Evolutionary conservation across 1,140 invertebrate genomes (phyloP), one percentile per base, ranked within the genome.

Genomic region (Aphelenchoides fujianensis): DNA sequence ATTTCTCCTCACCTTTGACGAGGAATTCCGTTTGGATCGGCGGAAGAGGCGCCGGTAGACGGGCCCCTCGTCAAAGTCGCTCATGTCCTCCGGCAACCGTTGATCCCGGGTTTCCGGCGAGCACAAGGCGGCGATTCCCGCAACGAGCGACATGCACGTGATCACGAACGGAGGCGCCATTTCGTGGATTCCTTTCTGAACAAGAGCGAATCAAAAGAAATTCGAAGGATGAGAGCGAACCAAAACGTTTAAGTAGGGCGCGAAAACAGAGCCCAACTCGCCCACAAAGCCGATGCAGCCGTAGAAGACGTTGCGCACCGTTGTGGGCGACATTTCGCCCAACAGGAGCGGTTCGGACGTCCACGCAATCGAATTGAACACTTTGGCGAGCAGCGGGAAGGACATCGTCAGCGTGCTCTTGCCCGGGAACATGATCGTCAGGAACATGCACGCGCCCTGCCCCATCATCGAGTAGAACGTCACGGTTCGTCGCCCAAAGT

Each of bases 241-340:
- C 73, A 75, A 59, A 48, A 52, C 48, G 31, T 76, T 80, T 34
- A 81, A 36, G 72, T 78, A 78, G n/a, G 76, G 76, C 28, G 76
- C 76, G 34, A 80, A 41, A 34, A 80, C 68, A 32, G 78, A 77
- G 2, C 78, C 76, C 62, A 74, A 53, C 57, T 78, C 76, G 23
- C 76, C 76, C 23, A 71, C 32, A 55, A 79, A 76, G 66, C 74
- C 68, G 27, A 74, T 61, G 27, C 32, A 72, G 7, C 75, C 76
- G 27, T 68, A 76, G 31, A 75, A 59, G 32, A 72, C 69, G 59
- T 78, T 78, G 37, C 76, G 76, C 23, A 78, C 63, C 30, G 19
- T 59, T 2, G 76, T 78, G n/a, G 76, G 76, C 19, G 52, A 12
- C 76, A 78, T 81, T 69, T 78, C 76, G 41, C 77, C 68, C 2